Conservation (phyloP, 2,113 vertebrate species). For the Vidua chalybeata region DNA sequence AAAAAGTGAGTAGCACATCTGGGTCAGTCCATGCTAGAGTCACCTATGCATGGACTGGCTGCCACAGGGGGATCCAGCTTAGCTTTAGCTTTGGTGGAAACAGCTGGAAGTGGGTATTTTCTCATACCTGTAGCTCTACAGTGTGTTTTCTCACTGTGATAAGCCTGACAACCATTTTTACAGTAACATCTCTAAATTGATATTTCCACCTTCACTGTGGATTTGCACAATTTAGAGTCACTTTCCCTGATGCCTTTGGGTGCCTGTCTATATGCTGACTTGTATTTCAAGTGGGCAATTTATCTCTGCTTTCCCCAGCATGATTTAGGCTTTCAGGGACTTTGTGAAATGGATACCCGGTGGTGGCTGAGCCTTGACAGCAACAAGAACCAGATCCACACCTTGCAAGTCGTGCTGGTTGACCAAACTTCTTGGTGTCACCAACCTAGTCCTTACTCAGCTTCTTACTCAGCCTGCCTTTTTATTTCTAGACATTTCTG, state of each 20-base stretch:
- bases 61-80: not conserved
- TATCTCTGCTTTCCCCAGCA: not conserved
- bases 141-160: not conserved
- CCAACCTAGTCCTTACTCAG: not conserved
- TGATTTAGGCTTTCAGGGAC: not conserved
- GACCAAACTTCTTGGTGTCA: not conserved
- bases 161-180: not conserved
- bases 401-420: not conserved
- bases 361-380: not conserved
- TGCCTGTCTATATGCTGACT: not conserved
- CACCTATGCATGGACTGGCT: not conserved
- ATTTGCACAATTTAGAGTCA: not conserved
- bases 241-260: not conserved
- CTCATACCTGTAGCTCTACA: not conserved
- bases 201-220: not conserved
- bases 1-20: not conserved
- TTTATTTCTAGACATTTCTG: not conserved
- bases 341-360: not conserved
- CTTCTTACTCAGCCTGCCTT: not conserved
- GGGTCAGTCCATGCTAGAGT: not conserved
- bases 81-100: not conserved
- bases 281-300: not conserved
- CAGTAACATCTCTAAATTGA: not conserved
- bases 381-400: not conserved
- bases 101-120: not conserved